Base-by-base conservation (phyloP, 2,797 vertebrate genomes). In the Arctocebus calabarensis region DNA sequence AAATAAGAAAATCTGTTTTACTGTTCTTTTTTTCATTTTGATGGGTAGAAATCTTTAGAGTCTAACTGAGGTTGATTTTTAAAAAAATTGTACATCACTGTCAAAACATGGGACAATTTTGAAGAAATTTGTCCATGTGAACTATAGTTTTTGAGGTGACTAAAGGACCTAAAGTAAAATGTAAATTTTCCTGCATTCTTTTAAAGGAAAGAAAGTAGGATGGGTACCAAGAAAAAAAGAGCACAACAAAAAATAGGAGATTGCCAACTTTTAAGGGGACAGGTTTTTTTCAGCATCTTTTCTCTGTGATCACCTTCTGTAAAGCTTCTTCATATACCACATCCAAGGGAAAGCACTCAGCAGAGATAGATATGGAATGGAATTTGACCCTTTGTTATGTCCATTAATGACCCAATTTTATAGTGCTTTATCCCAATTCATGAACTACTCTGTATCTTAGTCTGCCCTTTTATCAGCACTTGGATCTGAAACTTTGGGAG, bases 1-100 rank as follows among this genome's bases (percentile, higher is more conserved):
- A 93, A 94, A 89, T 77, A 94, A 70, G 77, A 84, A 93, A 79
- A 84, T 90, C 52, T 83, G 64, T 85, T 95, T 90, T 86, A 89
- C 0, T 22, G 27, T 64, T 87, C 74, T 85, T n/a, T 86, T 64
- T 59, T 29, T 61, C 14, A 82, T 81, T 77, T 88, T 61, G 62
- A 22, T 62, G 93, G 81, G n/a, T 78, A 48, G 66, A 64, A 95
- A 64, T 90, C 66, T 95, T 71, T 82, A 79, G 62, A 71, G 34
- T 70, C 7, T 87, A 59, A 12, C 27, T 90, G 43, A 91, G 48
- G 48, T 75, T 92, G 86, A 91, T 97, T 70, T 85, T 90, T 27
- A 3, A 62, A 90, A 64, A 70, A 88, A 92, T 61, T 40, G 13
- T 16, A 32, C 23, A 37, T 78, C 48, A 73, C 43, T 94, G 66